A percentile compares a stretch with the other conserved stretches of the same genome.
These are phyloP conservation scores for Hoplodrina ambigua DNA, from an alignment of 2,888 invertebrate genomes.

Conservation along the genomic window DNA sequence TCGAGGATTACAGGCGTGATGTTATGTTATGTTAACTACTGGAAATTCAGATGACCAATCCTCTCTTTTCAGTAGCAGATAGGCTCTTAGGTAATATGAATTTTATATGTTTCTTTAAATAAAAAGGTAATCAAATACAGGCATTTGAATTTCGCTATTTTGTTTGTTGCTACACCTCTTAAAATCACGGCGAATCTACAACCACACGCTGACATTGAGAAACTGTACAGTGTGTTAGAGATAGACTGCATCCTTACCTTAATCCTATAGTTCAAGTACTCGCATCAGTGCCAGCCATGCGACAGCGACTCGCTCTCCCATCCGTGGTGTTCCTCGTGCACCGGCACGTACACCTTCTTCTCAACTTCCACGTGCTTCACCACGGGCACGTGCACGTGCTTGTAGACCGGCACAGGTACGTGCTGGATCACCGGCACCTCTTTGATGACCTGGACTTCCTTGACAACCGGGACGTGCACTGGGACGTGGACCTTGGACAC, in stretches of 20 bases:
- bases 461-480: constrained; percentile 84
- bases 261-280: constrained; percentile 64
- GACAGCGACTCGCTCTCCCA: constrained; percentile 87
- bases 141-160: no score
- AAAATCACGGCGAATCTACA: no score
- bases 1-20: no score
- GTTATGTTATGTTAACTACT: no score
- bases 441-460: constrained; percentile 85
- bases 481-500: constrained; percentile 84
- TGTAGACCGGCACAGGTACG: constrained; percentile 81
- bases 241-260: constrained; percentile 69
- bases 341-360: constrained; percentile 84
- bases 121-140: no score
- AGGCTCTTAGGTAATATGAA: no score
- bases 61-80: no score
- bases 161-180: no score
- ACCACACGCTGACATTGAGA: no score
- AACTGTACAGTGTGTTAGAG: no score
- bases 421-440: constrained; percentile 85
- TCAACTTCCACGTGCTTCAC: constrained; percentile 84
- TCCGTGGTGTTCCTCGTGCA: constrained; percentile 80
- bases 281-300: constrained; percentile 87
- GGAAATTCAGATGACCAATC: no score
- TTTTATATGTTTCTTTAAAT: no score
- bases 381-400: constrained; percentile 82